Conservation (phyloP, 2,888 invertebrate genomes). For the Margaritifera margaritifera region DNA sequence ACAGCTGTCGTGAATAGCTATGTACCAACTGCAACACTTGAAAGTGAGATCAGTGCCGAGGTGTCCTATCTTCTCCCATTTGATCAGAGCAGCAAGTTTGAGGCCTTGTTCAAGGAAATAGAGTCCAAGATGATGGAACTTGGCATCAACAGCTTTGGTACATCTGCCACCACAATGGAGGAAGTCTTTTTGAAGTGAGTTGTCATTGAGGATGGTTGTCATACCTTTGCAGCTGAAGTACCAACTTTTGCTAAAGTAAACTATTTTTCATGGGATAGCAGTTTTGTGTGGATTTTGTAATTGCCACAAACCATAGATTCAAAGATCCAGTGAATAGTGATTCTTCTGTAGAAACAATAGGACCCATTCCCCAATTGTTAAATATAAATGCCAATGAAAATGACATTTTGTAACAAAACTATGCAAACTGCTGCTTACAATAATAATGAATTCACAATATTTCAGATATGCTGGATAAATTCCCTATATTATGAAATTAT, state of each 20-base stretch:
- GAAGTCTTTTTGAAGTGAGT: constrained; percentile 79
- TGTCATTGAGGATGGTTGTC: neutral
- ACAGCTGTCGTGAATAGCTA: constrained; percentile 79
- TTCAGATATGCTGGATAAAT: too few species aligned
- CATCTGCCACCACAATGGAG: constrained; percentile 89
- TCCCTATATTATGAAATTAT: too few species aligned
- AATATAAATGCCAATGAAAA: too few species aligned
- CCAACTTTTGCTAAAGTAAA: neutral
- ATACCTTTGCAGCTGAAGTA: neutral
- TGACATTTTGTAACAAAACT: too few species aligned
- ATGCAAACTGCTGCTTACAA: too few species aligned
- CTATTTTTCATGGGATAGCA: neutral
- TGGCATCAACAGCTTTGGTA: constrained; percentile 85
- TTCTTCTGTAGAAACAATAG: too few species aligned
- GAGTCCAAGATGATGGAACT: constrained; percentile 73
- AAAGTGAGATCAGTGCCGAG: constrained; percentile 72
- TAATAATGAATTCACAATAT: too few species aligned
- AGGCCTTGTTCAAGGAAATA: constrained; percentile 58
- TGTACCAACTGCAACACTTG: constrained; percentile 79
- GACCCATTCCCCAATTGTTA: too few species aligned
- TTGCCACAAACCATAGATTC: too few species aligned
- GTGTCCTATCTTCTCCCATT: constrained; percentile 66
- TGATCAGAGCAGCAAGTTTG: constrained; percentile 57
- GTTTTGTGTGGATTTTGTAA: neutral
- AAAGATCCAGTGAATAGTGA: too few species aligned